Base-by-base conservation (phyloP, 2,113 vertebrate species). In the Parotia lawesii region DNA sequence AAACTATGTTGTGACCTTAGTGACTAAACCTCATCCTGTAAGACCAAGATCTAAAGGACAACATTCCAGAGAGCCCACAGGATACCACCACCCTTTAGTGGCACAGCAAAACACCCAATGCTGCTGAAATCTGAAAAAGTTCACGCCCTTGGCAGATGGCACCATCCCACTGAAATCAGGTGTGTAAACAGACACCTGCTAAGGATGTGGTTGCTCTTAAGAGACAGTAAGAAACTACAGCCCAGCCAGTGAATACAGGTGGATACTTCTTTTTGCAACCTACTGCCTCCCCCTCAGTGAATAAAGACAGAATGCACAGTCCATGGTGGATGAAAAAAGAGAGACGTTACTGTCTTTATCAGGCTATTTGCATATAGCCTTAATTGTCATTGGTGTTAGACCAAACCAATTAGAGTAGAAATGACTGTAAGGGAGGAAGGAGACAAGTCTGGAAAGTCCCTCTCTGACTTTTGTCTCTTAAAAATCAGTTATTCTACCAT, bases 381-480 rank as follows among this genome's bases (percentile, higher is more conserved):
- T 96, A 96, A 97, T 94, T 96, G 94, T 93, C 93, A 94, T 66
- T 96, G 71, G 88, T 95, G 90, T 95, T 87, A 93, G 83, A 95
- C 93, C 88, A 96, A 94, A 93, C 92, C 95, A 94, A 97, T 95
- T 84, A 94, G 94, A 94, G 69, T 77, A 94, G 96, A 97, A 97
- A 97, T 97, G 96, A 97, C 96, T 97, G 96, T 96, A 94, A 97
- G 90, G 65, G 93, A 97, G 95, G 91, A 94, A 95, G 85, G 81
- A 91, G 94, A 96, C 95, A 88, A 85, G 69, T 38, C 79, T 96
- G 97, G 97, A 96, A 97, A 97, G 95, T 97, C 95, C 97, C 95
- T 91, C 87, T 85, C 38, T 78, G 66, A 87, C 53, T 86, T 95
- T 50, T 96, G 85, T 78, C 90, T 94, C 91, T 95, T 85, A 87